Evolutionary conservation across 92 coral and sea anemone genomes (phyloP).

Genomic region (Epizoanthus scotinus): DNA sequence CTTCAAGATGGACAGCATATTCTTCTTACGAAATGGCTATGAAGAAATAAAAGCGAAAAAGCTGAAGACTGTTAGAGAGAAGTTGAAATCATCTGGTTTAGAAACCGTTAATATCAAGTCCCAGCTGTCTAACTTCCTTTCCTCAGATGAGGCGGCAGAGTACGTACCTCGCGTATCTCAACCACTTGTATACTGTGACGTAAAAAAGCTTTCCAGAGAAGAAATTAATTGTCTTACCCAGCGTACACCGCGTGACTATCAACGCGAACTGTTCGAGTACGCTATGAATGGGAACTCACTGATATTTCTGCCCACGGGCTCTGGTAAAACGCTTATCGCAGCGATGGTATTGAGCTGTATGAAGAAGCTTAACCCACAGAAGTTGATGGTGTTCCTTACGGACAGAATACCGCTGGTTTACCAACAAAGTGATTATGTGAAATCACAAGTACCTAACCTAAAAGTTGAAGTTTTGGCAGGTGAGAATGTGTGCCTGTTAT

Average conservation of each 20-base stretch:
- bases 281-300: slow-evolving; percentile 83
- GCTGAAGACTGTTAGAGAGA: slow-evolving; percentile 54
- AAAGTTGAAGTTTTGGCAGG: slow-evolving; percentile 76
- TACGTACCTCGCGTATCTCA: slow-evolving; percentile 9
- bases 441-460: slow-evolving; percentile 70
- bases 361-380: slow-evolving; percentile 82
- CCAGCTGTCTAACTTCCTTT: not conserved
- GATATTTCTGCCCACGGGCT: slow-evolving; percentile 94
- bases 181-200: slow-evolving; percentile 80
- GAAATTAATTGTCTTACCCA: slow-evolving; percentile 59
- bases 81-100: slow-evolving; percentile 57
- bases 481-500: slow-evolving; percentile 2
- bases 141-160: not conserved
- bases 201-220: slow-evolving; percentile 40
- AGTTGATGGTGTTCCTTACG: slow-evolving; percentile 85
- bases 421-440: slow-evolving; percentile 87
- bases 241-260: slow-evolving; percentile 84
- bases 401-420: slow-evolving; percentile 87
- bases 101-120: slow-evolving; percentile 64
- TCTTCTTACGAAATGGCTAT: slow-evolving; percentile 41
- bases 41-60: slow-evolving; percentile 66
- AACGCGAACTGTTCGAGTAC: slow-evolving; percentile 64
- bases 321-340: slow-evolving; percentile 91
- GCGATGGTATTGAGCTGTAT: slow-evolving; percentile 95
- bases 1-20: slow-evolving; percentile 74